These are phyloP conservation scores for Megatriorchis doriae DNA, from an alignment of 2,113 vertebrate species.

Conservation along the genomic window DNA sequence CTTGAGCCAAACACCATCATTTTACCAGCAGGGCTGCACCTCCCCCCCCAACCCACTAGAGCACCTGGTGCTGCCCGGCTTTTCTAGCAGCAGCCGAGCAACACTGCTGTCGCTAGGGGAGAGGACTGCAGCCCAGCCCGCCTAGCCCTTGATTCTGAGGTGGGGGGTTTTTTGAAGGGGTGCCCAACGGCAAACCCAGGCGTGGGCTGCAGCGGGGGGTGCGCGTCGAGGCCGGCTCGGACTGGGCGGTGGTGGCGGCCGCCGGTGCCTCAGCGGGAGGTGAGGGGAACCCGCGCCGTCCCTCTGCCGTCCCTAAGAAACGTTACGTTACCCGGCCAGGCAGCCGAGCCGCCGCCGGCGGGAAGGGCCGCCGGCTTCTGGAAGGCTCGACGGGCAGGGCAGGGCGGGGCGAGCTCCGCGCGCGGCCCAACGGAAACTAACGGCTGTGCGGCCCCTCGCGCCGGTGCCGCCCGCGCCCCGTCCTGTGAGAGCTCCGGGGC, in stretches of 20 bases:
- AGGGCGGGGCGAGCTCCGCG: too few species aligned
- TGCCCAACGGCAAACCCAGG: fast-evolving
- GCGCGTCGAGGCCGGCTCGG: fast-evolving
- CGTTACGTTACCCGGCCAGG: fast-evolving
- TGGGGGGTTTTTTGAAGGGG: too few species aligned
- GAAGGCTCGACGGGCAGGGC: neutral
- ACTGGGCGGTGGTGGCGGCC: fast-evolving
- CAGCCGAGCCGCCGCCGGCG: neutral
- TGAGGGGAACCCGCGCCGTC: fast-evolving
- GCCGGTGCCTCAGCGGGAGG: neutral
- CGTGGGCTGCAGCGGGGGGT: too few species aligned
- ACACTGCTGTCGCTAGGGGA: fast-evolving
- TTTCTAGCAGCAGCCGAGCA: neutral
- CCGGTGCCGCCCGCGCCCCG: fast-evolving
- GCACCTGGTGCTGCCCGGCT: fast-evolving
- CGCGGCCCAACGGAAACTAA: neutral
- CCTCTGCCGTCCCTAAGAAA: too few species aligned
- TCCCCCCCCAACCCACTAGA: too few species aligned
- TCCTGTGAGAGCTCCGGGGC: fast-evolving
- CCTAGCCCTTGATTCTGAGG: fast-evolving
- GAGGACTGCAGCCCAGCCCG: fast-evolving
- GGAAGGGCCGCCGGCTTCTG: neutral
- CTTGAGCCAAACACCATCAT: fast-evolving
- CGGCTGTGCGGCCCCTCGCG: neutral
- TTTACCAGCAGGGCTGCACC: neutral